A percentile compares a stretch with the other conserved stretches of the same genome.
These are phyloP conservation scores for Drosophila ustulata DNA, from an alignment of 2,888 invertebrate genomes.

Conservation along the genomic window DNA sequence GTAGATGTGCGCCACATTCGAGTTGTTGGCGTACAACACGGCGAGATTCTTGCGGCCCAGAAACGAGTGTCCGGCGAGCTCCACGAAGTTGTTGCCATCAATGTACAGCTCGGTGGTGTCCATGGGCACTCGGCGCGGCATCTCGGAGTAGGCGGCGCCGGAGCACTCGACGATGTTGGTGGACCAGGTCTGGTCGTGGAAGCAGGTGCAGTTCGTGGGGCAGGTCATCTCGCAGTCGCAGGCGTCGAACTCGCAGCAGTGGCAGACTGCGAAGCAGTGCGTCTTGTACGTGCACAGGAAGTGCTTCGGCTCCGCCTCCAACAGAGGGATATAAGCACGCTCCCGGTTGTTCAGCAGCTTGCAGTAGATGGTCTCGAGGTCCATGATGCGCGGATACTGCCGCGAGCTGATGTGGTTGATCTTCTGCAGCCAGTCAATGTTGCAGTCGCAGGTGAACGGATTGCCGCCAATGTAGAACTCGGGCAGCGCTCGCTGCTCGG, in stretches of 20 bases:
- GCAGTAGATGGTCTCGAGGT: conserved; percentile 95
- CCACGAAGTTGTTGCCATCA: conserved; percentile 95
- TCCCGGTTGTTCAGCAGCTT: conserved; percentile 94
- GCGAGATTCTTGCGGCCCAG: conserved; percentile 95
- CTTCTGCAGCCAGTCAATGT: conserved; percentile 97
- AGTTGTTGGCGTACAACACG: conserved; percentile 94
- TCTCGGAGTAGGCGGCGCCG: conserved; percentile 91
- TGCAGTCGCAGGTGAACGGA: conserved; percentile 97
- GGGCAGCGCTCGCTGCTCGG: conserved; percentile 90
- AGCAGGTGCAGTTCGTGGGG: conserved; percentile 96
- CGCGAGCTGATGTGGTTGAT: conserved; percentile 94
- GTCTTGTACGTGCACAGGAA: conserved; percentile 96
- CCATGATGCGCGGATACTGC: conserved; percentile 96
- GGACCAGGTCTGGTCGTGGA: conserved; percentile 97
- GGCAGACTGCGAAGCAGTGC: conserved; percentile 97
- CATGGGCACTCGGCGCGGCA: conserved; percentile 96
- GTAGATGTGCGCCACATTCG: conserved; percentile 92
- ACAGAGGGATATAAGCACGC: conserved; percentile 92
- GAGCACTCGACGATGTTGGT: conserved; percentile 97
- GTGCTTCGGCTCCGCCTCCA: conserved; percentile 94
- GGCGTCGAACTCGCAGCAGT: conserved; percentile 98
- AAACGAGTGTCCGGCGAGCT: conserved; percentile 94
- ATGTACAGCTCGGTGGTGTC: conserved; percentile 97
- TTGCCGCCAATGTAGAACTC: conserved; percentile 97
- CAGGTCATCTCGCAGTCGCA: conserved; percentile 99